Evolutionary conservation across 2,113 vertebrate species (phyloP).

Genomic region (Junco hyemalis): DNA sequence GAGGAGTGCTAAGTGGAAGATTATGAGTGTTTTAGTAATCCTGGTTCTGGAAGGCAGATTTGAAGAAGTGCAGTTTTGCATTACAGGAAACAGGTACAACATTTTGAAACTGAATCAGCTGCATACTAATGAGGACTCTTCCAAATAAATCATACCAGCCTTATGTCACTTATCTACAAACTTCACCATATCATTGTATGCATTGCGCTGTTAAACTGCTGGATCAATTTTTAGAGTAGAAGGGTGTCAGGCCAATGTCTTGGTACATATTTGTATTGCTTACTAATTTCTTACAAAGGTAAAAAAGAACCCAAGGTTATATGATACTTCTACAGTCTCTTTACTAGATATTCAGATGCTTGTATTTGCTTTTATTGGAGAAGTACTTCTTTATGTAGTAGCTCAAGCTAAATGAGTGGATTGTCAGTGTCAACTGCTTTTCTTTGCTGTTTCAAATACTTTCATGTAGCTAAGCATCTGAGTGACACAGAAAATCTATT

Average conservation of each 20-base stretch:
- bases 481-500: conserved; percentile 9
- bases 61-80: background rate
- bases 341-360: background rate
- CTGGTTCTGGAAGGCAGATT: background rate
- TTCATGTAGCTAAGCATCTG: background rate
- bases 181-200: background rate
- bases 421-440: conserved; percentile 31
- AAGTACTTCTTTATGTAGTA: conserved; percentile 1
- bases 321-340: background rate
- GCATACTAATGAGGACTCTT: background rate
- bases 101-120: background rate
- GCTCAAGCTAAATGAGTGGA: background rate
- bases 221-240: background rate
- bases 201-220: background rate
- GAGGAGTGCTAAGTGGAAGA: background rate
- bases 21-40: background rate
- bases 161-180: background rate
- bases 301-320: background rate
- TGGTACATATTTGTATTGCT: background rate
- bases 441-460: conserved; percentile 8
- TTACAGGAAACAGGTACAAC: background rate
- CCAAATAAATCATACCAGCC: background rate
- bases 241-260: background rate
- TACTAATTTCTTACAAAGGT: background rate
- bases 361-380: conserved; percentile 5